A percentile compares a stretch with the other conserved stretches of the same genome.
Evolutionary conservation across 1,140 invertebrate genomes (phyloP).

Genomic region (Caenorhabditis tropicalis): DNA sequence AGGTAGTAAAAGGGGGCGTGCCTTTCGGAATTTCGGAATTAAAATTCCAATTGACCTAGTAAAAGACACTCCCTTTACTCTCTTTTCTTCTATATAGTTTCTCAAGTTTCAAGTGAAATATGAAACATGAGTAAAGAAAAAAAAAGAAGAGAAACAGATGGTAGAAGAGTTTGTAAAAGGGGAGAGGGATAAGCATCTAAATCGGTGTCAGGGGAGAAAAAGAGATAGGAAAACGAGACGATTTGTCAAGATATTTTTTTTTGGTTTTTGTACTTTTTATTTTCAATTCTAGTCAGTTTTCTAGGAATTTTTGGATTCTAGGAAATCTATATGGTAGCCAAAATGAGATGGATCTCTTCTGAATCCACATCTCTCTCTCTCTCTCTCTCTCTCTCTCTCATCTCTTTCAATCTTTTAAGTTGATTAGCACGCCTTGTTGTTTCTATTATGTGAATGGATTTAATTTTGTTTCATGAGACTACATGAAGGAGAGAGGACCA

Average conservation of each 20-base stretch:
- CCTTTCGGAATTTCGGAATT: too few relatives aligned
- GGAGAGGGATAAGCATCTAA: slow-evolving; percentile 19
- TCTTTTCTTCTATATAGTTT: too few relatives aligned
- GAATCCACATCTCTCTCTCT: too few relatives aligned
- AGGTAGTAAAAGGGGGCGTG: too few relatives aligned
- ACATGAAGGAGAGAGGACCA: too few relatives aligned
- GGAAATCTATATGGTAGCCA: too few relatives aligned
- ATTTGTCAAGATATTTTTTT: background rate
- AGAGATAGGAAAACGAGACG: background rate
- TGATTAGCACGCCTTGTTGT: background rate
- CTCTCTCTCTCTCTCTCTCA: background rate
- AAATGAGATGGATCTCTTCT: too few relatives aligned
- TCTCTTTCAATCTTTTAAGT: background rate
- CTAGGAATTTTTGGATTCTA: too few relatives aligned
- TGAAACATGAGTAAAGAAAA: background rate
- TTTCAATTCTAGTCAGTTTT: too few relatives aligned
- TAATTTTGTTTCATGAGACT: background rate
- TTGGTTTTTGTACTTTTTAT: too few relatives aligned
- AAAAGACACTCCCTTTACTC: too few relatives aligned
- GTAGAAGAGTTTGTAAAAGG: background rate
- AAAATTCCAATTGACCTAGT: background rate
- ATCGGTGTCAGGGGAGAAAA: slow-evolving; percentile 1
- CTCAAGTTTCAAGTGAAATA: background rate
- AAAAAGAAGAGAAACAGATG: background rate
- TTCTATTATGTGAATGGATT: slow-evolving; percentile 12